Conservation (phyloP, 2,113 vertebrate genomes). For the Vulpes lagopus region DNA sequence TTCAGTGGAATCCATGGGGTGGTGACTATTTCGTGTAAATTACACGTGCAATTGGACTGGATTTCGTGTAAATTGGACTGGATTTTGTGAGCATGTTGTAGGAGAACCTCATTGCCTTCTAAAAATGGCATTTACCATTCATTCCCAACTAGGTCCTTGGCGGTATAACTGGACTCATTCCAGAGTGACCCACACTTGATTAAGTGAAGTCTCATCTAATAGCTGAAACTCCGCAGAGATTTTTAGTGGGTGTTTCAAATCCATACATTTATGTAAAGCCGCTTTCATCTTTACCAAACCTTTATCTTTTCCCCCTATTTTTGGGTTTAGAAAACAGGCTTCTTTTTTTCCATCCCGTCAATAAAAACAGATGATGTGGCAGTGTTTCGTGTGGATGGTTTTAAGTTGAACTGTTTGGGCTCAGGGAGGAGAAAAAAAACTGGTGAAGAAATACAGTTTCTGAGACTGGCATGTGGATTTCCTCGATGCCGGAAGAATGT, state of each 20-base stretch:
- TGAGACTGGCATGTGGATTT: not conserved
- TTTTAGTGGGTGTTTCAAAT: conserved; percentile 3
- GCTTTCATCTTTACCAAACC: not conserved
- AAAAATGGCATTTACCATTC: conserved; percentile 5
- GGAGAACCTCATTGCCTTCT: conserved; percentile 27
- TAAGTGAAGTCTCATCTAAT: not conserved
- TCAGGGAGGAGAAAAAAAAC: not conserved
- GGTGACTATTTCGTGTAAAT: conserved; percentile 11
- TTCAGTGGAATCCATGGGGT: not conserved
- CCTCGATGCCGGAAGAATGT: not conserved
- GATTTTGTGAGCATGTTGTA: not conserved
- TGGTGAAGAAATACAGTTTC: not conserved
- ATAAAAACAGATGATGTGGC: not conserved
- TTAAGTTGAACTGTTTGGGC: not conserved
- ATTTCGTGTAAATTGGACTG: not conserved
- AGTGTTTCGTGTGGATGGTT: not conserved
- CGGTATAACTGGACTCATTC: not conserved
- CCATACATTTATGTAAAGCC: not conserved
- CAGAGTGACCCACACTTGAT: not conserved
- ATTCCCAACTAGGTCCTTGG: not conserved
- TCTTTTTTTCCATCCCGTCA: not conserved
- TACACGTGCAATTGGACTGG: not conserved
- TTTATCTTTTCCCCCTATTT: not conserved
- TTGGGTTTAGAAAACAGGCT: not conserved
- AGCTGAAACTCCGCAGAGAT: not conserved